phyloP scores from a whole-genome alignment of 2,113 vertebrate species.

The Pipa parva region DNA sequence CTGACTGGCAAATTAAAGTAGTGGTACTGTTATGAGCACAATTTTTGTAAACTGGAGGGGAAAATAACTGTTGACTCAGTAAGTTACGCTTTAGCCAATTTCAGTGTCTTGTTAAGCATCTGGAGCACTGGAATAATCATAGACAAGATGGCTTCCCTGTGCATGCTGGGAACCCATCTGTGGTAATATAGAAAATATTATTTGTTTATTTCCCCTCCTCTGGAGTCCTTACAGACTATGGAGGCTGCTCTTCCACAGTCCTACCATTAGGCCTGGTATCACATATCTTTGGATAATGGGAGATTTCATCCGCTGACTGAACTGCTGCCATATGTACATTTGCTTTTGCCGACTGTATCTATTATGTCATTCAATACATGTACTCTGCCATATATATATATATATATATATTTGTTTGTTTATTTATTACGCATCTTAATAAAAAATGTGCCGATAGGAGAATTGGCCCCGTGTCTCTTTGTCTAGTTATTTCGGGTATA shows the following conservation, averaged over 20 bases:
- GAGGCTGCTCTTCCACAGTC: too few species aligned
- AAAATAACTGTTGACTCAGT: too few species aligned
- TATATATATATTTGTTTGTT: constrained; percentile 76
- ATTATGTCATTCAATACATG: constrained; percentile 16
- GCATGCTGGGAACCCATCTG: too few species aligned
- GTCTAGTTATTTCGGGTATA: too few species aligned
- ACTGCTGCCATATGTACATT: constrained; percentile 8
- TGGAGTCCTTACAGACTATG: neutral
- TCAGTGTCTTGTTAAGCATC: too few species aligned
- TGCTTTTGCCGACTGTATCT: constrained; percentile 21
- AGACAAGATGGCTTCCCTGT: too few species aligned
- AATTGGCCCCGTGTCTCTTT: neutral
- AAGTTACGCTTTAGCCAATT: too few species aligned
- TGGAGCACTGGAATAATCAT: too few species aligned
- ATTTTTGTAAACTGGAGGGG: too few species aligned
- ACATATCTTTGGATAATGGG: neutral
- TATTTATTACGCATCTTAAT: constrained; percentile 83
- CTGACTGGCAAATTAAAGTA: too few species aligned
- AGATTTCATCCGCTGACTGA: too few species aligned
- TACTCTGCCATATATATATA: constrained; percentile 38
- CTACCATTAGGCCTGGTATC: neutral
- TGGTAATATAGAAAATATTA: neutral
- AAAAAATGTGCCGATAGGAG: constrained; percentile 71
- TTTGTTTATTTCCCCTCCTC: neutral
- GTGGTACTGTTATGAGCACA: too few species aligned